These are phyloP conservation scores for Xyrauchen texanus DNA, from an alignment of 2,113 vertebrate genomes.

Conservation along the genomic window DNA sequence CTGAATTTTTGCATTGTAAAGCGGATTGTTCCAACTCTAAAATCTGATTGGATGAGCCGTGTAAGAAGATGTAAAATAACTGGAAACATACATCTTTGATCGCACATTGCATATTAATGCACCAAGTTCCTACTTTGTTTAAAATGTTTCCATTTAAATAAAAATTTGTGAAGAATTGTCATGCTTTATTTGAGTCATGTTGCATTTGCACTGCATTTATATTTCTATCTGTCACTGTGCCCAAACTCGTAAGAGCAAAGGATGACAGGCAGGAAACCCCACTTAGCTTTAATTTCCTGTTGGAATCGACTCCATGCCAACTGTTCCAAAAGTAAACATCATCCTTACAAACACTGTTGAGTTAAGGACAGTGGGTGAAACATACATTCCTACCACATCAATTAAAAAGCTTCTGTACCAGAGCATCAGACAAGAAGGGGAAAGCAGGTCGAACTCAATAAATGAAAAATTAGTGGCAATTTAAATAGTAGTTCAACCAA, in stretches of 20 bases:
- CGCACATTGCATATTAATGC: too few relatives aligned
- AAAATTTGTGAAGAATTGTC: not conserved
- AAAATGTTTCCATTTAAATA: not conserved
- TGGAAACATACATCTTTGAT: too few relatives aligned
- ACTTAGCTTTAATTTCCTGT: constrained; percentile 38
- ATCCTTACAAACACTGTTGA: not conserved
- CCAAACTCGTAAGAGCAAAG: not conserved
- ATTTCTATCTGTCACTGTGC: not conserved
- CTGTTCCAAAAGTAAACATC: not conserved
- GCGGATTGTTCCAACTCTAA: too few relatives aligned
- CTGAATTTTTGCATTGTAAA: too few relatives aligned
- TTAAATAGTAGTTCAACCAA: too few relatives aligned
- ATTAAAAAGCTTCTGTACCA: not conserved
- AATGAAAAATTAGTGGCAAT: too few relatives aligned
- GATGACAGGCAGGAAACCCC: constrained; percentile 21
- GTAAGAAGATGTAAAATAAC: too few relatives aligned
- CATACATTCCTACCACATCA: not conserved
- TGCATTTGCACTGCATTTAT: not conserved
- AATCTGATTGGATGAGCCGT: too few relatives aligned
- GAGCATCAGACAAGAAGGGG: not conserved
- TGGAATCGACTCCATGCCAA: not conserved
- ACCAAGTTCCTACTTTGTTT: too few relatives aligned
- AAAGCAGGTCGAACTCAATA: too few relatives aligned
- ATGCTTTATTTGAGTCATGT: not conserved
- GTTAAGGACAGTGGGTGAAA: not conserved